Conservation (phyloP, 2,797 vertebrate species). For the Semotilus atromaculatus region DNA sequence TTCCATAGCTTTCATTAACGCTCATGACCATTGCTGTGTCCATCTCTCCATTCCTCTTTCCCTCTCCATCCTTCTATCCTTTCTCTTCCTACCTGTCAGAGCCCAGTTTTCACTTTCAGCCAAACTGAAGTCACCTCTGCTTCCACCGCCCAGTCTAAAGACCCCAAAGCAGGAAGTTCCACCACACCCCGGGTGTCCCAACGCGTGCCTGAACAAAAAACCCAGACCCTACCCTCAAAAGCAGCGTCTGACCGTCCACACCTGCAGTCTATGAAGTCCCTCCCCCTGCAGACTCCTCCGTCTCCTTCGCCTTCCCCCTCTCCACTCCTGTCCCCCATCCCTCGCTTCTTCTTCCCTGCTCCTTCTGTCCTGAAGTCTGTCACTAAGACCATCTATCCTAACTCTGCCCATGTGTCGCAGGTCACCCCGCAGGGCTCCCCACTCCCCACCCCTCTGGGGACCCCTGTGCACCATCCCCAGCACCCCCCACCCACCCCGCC, state of each 20-base stretch:
- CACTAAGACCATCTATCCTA: constrained; percentile 78
- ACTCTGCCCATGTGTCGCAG: constrained; percentile 84
- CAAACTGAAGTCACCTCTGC: constrained; percentile 80
- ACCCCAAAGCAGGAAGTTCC: constrained; percentile 75
- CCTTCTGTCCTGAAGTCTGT: constrained; percentile 82
- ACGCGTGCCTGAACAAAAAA: constrained; percentile 81
- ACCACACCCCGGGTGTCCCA: constrained; percentile 70
- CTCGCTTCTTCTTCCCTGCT: constrained; percentile 82
- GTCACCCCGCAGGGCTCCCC: constrained; percentile 88
- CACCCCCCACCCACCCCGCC: constrained; percentile 83
- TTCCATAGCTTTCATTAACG: constrained; percentile 70
- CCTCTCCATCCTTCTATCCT: constrained; percentile 62
- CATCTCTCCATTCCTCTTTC: constrained; percentile 67
- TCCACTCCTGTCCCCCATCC: constrained; percentile 78
- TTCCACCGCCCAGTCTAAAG: constrained; percentile 76
- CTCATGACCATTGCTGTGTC: constrained; percentile 73
- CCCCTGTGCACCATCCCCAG: constrained; percentile 87
- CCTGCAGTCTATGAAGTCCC: constrained; percentile 86
- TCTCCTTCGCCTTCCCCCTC: constrained; percentile 82
- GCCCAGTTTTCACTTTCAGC: constrained; percentile 88
- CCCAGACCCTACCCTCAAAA: constrained; percentile 89
- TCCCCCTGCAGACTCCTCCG: constrained; percentile 79
- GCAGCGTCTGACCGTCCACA: constrained; percentile 81
- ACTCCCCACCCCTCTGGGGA: constrained; percentile 88
- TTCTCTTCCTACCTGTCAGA: constrained; percentile 79